Evolutionary conservation across 2,797 vertebrate genomes (phyloP), one percentile per base, ranked within the genome.

Genomic region (Philypnodon macrostomus): DNA sequence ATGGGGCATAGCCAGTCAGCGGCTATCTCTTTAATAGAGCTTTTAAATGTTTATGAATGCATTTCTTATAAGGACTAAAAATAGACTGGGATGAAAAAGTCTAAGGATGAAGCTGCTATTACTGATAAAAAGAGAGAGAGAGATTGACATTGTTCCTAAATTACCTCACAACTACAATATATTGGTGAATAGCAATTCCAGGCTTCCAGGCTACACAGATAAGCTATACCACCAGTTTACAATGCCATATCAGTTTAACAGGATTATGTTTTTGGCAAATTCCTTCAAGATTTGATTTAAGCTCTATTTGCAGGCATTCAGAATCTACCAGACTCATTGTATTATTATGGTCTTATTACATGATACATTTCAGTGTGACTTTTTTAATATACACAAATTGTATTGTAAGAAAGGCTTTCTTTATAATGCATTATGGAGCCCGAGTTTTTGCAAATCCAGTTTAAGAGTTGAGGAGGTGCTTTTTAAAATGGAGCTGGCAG

Each of bases 1-100:
- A 66, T n/a, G n/a, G 45, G 36, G 67, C 47, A 66, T 18, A 27
- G 31, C 47, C 52, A 30, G 15, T 5, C 0, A 39, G 29, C 32
- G n/a, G 34, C 53, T 35, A 48, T 51, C 58, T 46, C 47, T 18
- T 30, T 32, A 48, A 41, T 33, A 41, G 17, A 11, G 26, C 32
- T 15, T 33, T 26, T 56, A 32, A 19, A 14, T 49, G 24, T 48
- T 12, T 30, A 31, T 30, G 7, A 42, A 26, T 4, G 2, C 7
- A 32, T 30, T 9, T 32, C 30, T 26, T 11, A 27, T 31, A 16
- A 18, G 15, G 14, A 15, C 27, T 30, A 5, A 17, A 30, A 18
- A 42, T 17, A 42, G 4, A 12, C 10, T 1, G 5, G 17, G 4
- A 21, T n/a, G 17, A 38, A 4, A 19, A 21, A 1, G 12, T 13